These are phyloP conservation scores for Streblospio benedicti DNA, from an alignment of 1,140 invertebrate genomes.

Conservation along the genomic window DNA sequence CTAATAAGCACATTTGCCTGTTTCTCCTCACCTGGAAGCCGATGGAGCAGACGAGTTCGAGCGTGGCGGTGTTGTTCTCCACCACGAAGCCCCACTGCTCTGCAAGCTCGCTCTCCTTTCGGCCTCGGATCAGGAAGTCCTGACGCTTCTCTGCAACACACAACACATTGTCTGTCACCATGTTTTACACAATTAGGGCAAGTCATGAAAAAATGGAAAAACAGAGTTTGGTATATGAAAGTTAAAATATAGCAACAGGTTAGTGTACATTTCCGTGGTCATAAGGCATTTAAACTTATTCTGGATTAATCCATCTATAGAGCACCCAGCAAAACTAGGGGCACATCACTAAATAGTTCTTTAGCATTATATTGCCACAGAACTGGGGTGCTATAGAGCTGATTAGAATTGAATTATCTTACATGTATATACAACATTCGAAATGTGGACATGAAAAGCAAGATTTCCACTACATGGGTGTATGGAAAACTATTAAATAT, in stretches of 20 bases:
- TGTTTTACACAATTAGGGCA: not conserved
- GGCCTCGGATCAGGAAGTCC: constrained; percentile 4
- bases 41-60: not conserved
- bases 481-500: too few relatives aligned
- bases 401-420: too few relatives aligned
- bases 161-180: not conserved
- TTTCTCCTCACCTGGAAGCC: constrained; percentile 7
- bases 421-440: too few relatives aligned
- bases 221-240: not conserved
- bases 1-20: too few relatives aligned
- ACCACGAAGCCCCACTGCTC: constrained; percentile 13
- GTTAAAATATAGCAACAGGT: not conserved
- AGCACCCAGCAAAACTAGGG: too few relatives aligned
- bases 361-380: too few relatives aligned
- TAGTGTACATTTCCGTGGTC: not conserved
- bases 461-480: too few relatives aligned
- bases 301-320: not conserved
- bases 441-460: too few relatives aligned
- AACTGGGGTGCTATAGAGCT: not conserved
- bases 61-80: constrained; percentile 11
- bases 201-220: not conserved
- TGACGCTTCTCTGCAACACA: constrained; percentile 1
- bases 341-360: too few relatives aligned
- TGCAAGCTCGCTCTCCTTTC: constrained; percentile 8
- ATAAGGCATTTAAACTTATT: constrained; percentile 4